Conservation (phyloP, 2,797 vertebrate species). For the Tragopan temminckii region DNA sequence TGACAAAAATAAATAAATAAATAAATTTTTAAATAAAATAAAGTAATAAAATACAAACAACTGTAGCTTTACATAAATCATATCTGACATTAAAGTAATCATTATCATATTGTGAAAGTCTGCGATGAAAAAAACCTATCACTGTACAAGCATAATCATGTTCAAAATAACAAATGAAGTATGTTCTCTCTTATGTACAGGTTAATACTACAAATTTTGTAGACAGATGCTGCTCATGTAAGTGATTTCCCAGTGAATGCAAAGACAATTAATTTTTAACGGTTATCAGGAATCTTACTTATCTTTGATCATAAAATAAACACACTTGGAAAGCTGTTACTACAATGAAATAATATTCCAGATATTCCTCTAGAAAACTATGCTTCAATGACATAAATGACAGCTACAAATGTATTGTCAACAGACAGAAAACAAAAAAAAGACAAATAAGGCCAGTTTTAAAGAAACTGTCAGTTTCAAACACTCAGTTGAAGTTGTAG, state of each 20-base stretch:
- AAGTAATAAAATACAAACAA: slow-evolving; percentile 1
- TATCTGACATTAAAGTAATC: slow-evolving; percentile 32
- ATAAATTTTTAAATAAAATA: neutral
- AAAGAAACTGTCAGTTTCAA: neutral
- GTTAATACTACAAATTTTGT: neutral
- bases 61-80: slow-evolving; percentile 55
- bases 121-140: neutral
- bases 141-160: neutral
- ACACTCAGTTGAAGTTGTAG: neutral
- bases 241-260: neutral
- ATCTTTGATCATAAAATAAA: neutral
- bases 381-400: neutral
- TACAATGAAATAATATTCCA: neutral
- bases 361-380: neutral
- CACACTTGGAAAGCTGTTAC: neutral
- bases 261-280: neutral
- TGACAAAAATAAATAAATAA: slow-evolving; percentile 12
- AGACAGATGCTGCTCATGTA: neutral
- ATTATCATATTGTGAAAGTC: slow-evolving; percentile 9
- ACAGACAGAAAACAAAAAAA: neutral
- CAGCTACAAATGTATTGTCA: neutral
- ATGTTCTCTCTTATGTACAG: neutral
- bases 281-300: neutral
- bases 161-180: neutral
- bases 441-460: neutral